phyloP scores from a whole-genome alignment of 2,888 invertebrate species.

The Sylvicola cinctus region DNA sequence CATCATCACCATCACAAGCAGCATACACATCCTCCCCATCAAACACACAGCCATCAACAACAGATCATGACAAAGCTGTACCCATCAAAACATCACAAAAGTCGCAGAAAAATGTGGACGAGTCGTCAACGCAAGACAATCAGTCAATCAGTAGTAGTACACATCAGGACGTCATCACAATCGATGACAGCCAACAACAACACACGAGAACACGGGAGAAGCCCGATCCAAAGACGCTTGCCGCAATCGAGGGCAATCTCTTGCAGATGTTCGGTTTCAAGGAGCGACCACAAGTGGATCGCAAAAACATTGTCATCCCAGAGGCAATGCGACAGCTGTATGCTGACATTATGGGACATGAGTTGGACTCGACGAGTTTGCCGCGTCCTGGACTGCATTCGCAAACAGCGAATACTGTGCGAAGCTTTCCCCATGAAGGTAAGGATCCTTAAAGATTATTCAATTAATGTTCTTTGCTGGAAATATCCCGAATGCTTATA shows the following conservation, averaged over 20 bases:
- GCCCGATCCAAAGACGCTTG: constrained; percentile 25
- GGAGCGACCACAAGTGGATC: constrained; percentile 23
- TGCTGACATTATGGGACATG: constrained; percentile 39
- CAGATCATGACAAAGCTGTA: too few species aligned
- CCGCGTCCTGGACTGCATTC: constrained; percentile 46
- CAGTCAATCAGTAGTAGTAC: too few species aligned
- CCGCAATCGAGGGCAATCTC: constrained; percentile 25
- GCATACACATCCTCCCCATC: background rate
- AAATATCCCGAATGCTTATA: too few species aligned
- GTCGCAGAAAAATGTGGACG: too few species aligned
- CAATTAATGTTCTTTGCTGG: constrained; percentile 4
- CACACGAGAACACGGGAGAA: constrained; percentile 5
- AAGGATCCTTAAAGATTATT: constrained; percentile 21
- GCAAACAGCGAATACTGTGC: constrained; percentile 63
- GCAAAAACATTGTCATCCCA: constrained; percentile 36
- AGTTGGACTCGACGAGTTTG: constrained; percentile 39
- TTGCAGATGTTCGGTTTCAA: constrained; percentile 25
- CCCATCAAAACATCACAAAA: too few species aligned
- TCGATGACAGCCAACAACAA: too few species aligned
- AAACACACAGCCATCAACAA: background rate
- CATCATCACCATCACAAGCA: background rate
- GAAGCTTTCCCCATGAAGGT: constrained; percentile 67
- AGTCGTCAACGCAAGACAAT: constrained; percentile 2
- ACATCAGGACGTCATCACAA: too few species aligned
- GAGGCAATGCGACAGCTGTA: constrained; percentile 66